Evolutionary conservation across 2,113 vertebrate species (phyloP), one percentile per base, ranked within the genome.

Genomic region (Axis porcinus): DNA sequence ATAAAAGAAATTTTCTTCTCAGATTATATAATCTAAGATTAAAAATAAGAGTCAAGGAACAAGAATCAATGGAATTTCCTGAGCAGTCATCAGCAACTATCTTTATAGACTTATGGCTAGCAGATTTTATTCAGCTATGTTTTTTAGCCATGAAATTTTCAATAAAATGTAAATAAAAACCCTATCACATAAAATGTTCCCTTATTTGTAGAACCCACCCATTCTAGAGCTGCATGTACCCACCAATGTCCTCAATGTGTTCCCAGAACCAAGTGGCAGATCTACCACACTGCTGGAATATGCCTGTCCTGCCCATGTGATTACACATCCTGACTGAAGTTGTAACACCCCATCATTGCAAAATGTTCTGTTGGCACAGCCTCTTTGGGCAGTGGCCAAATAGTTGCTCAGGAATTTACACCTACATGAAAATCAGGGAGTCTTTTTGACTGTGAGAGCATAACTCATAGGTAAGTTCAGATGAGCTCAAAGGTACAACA

Each of bases 91-190:
- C 40, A 3, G 57, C 91, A 36, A 78, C n/a, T 74, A 89, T 93
- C 82, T 90, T 88, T 92, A 8, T 52, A 84, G 17, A 28, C 60
- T 89, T 86, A 76, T 7, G 85, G 43, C 15, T 33, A 67, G 9
- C 17, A 57, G n/a, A 91, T 74, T 96, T 97, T 91, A 82, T 82
- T 19, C 52, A 86, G 57, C 40, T 95, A 4, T 89, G 43, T 76
- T 94, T 78, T 50, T 52, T 64, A 89, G 82, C 16, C 21, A 82
- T 27, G 15, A 95, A 94, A 86, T 12, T 36, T 92, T 88, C 43
- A 40, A 58, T 67, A 89, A 95, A 96, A 70, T 74, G 9, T 93
- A 87, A 94, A 64, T 82, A 90, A 92, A 96, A 96, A n/a, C 12
- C 2, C 1, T 52, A 17, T 16, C 33, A 36, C 28, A 57, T 45